Percentiles rank a stretch among this genome's conserved stretches.
These are phyloP conservation scores for Tetragnatha montana DNA, from an alignment of 2,888 invertebrate genomes.

Conservation along the genomic window DNA sequence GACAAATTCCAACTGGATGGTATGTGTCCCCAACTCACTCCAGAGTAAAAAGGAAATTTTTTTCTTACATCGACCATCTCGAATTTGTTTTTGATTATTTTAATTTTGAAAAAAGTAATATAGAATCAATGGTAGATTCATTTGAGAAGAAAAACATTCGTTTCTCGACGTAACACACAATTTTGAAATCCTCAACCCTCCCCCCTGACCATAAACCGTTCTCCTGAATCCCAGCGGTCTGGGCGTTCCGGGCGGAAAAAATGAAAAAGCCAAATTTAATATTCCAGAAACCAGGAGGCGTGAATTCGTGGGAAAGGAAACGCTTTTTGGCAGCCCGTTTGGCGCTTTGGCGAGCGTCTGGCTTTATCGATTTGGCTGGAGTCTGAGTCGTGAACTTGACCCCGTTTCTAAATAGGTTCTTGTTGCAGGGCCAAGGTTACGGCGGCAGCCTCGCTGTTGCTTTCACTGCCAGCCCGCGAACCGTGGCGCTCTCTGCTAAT, in stretches of 20 bases:
- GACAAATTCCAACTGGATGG: too few relatives aligned
- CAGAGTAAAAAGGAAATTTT: too few relatives aligned
- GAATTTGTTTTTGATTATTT: too few relatives aligned
- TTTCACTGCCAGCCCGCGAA: slow-evolving; percentile 64
- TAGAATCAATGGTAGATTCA: too few relatives aligned
- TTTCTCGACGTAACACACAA: too few relatives aligned
- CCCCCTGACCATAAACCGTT: background rate
- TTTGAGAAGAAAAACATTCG: too few relatives aligned
- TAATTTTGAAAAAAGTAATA: too few relatives aligned
- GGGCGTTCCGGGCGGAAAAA: background rate
- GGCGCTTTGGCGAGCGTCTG: slow-evolving; percentile 37
- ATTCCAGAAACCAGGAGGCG: background rate
- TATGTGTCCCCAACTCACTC: too few relatives aligned
- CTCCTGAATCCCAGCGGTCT: background rate
- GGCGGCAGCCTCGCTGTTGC: slow-evolving; percentile 57
- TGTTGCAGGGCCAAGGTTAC: slow-evolving; percentile 69
- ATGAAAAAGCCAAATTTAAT: background rate
- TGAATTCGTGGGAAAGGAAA: slow-evolving; percentile 1
- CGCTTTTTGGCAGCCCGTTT: background rate
- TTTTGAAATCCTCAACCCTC: too few relatives aligned
- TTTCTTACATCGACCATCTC: too few relatives aligned
- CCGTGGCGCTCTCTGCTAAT: slow-evolving; percentile 56
- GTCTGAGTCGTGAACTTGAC: slow-evolving; percentile 65
- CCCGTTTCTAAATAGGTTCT: slow-evolving; percentile 69
- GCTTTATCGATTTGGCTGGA: slow-evolving; percentile 63